A percentile compares a stretch with the other conserved stretches of the same genome.
phyloP scores from a whole-genome alignment of 1,140 invertebrate genomes.

The Orchesella cincta region DNA sequence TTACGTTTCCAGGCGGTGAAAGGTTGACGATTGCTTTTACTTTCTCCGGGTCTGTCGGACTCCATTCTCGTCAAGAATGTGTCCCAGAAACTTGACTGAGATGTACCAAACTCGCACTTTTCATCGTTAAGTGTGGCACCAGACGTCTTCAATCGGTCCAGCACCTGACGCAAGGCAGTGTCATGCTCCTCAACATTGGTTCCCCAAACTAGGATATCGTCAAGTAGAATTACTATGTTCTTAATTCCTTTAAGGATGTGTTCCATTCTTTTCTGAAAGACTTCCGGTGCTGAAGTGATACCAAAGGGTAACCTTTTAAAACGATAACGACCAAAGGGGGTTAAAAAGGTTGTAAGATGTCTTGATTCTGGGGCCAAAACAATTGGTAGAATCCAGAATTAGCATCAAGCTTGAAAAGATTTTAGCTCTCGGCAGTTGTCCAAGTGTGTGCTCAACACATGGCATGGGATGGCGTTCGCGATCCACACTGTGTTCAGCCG shows the following conservation, averaged over 20 bases:
- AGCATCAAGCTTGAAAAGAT: constrained; percentile 55
- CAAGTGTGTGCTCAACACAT: constrained; percentile 35
- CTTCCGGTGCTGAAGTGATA: constrained; percentile 50
- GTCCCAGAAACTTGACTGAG: constrained; percentile 55
- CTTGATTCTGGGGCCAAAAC: constrained; percentile 53
- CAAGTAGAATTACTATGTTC: constrained; percentile 44
- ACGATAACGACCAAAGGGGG: constrained; percentile 53
- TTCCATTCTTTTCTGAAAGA: constrained; percentile 48
- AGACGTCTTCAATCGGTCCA: constrained; percentile 34
- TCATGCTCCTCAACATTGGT: constrained; percentile 43
- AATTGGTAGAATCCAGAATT: constrained; percentile 56
- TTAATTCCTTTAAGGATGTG: constrained; percentile 49
- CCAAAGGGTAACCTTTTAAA: constrained; percentile 53
- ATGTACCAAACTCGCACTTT: constrained; percentile 54
- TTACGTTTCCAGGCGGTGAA: constrained; percentile 44
- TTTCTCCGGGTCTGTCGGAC: constrained; percentile 54
- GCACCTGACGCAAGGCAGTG: constrained; percentile 48
- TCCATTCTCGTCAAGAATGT: constrained; percentile 55
- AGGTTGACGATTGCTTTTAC: constrained; percentile 53
- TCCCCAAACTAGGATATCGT: constrained; percentile 53
- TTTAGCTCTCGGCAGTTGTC: constrained; percentile 27
- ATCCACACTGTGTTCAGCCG: constrained; percentile 25
- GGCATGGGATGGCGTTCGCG: constrained; percentile 38
- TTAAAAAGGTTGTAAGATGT: constrained; percentile 52
- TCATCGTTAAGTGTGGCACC: constrained; percentile 43